Conservation (phyloP, 2,888 invertebrate genomes). For the Eremobia ochroleuca region DNA sequence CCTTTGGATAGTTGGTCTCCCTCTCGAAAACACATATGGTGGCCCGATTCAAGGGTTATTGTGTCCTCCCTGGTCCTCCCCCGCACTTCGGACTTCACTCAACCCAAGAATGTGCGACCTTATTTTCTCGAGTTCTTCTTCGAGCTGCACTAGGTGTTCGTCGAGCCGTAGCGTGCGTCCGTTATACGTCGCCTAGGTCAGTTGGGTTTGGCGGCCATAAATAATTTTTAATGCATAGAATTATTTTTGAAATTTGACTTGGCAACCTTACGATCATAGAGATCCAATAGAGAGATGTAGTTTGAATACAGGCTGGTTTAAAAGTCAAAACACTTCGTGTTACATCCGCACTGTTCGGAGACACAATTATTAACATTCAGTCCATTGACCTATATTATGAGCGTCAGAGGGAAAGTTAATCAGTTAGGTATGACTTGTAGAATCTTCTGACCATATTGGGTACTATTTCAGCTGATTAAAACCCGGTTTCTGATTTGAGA, state of each 20-base stretch:
- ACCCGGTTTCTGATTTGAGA: neutral
- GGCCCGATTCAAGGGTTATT: too few relatives aligned
- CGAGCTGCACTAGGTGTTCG: too few relatives aligned
- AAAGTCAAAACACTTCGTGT: neutral
- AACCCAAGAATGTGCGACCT: too few relatives aligned
- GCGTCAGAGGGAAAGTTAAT: neutral
- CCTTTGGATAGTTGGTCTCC: too few relatives aligned
- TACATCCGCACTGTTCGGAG: neutral
- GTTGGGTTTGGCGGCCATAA: too few relatives aligned
- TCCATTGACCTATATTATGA: neutral
- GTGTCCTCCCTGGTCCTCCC: too few relatives aligned
- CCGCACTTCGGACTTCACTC: too few relatives aligned
- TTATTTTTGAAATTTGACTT: slow-evolving; percentile 4
- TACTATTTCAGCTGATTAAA: neutral
- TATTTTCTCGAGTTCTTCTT: too few relatives aligned
- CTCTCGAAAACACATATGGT: too few relatives aligned
- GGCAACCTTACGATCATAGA: neutral
- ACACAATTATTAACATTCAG: neutral
- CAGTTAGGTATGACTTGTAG: neutral
- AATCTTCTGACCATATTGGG: neutral
- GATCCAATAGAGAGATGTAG: neutral
- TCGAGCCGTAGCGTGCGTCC: too few relatives aligned
- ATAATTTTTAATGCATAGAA: neutral
- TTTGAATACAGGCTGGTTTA: neutral
- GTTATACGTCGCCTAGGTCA: too few relatives aligned